A percentile compares a stretch with the other conserved stretches of the same genome.
phyloP scores from a whole-genome alignment of 2,113 vertebrate genomes.

The Diadophis punctatus region DNA sequence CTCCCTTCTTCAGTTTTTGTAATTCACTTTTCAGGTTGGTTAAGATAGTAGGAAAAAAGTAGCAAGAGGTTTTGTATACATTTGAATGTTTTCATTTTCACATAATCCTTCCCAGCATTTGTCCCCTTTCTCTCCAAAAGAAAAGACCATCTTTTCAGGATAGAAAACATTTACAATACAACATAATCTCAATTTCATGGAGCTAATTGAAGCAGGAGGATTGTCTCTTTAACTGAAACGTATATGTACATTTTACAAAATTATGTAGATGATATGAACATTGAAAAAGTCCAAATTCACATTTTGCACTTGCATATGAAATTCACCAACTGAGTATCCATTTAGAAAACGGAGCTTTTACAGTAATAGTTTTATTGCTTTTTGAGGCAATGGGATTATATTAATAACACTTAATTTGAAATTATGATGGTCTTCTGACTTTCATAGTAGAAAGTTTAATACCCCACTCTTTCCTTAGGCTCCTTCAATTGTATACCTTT shows the following conservation, averaged over 20 bases:
- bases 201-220: background rate
- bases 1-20: background rate
- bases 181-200: background rate
- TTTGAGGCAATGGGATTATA: background rate
- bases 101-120: background rate
- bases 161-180: background rate
- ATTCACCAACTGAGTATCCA: background rate
- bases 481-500: background rate
- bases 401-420: background rate
- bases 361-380: background rate
- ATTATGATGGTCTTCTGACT: background rate
- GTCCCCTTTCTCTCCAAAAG: background rate
- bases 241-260: background rate
- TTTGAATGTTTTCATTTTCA: background rate
- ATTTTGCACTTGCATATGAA: background rate
- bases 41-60: background rate
- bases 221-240: background rate
- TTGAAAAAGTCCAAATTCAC: background rate
- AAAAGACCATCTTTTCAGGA: background rate
- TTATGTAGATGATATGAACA: background rate
- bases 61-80: background rate
- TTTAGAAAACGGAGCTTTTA: background rate
- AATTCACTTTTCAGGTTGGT: background rate
- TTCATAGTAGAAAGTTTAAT: background rate
- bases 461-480: background rate